Evolutionary conservation across 2,113 vertebrate species (phyloP), one percentile per base, ranked within the genome.

Genomic region (Nyctibius bracteatus): DNA sequence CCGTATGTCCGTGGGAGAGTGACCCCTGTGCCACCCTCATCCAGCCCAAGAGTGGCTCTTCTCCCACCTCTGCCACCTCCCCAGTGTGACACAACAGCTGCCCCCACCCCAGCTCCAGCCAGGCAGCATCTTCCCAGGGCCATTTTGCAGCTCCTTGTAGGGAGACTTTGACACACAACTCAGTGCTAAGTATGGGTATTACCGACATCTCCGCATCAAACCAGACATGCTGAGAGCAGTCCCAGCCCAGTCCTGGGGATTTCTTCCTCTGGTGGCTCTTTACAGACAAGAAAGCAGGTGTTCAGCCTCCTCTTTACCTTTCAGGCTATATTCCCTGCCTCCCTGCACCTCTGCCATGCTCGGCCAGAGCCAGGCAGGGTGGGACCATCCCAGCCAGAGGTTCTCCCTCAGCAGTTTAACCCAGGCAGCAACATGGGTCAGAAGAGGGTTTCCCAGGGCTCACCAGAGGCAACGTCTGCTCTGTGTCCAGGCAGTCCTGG

Each of bases 381-480:
- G 57, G 44, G 58, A 28, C 35, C 70, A 85, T 61, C 31, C 35
- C n/a, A 46, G 43, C 20, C 51, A 31, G 3, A 31, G 46, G 16
- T 3, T 63, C 54, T 35, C 18, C 75, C 73, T 58, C 33, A 57
- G 43, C 17, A 27, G 27, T 55, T 75, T 82, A 80, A 86, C 17
- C 35, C 41, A 58, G n/a, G 43, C 80, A 94, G 33, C 11, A 7
- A 4, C 0, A 2, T 35, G 85, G 67, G 30, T 51, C 62, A 88
- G 78, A 27, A 82, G 31, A 62, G 35, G 55, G 28, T 68, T 86
- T 89, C 73, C 55, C 77, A 86, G 74, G 57, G 43, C 65, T 39
- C 59, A 83, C 33, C 78, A 94, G 79, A 86, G 25, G 82, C 75
- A 73, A 46, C 2, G 46, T 92, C 94, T 96, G 88, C 62, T 94